phyloP scores from a whole-genome alignment of 2,797 vertebrate genomes.

The Propithecus deckenii region DNA sequence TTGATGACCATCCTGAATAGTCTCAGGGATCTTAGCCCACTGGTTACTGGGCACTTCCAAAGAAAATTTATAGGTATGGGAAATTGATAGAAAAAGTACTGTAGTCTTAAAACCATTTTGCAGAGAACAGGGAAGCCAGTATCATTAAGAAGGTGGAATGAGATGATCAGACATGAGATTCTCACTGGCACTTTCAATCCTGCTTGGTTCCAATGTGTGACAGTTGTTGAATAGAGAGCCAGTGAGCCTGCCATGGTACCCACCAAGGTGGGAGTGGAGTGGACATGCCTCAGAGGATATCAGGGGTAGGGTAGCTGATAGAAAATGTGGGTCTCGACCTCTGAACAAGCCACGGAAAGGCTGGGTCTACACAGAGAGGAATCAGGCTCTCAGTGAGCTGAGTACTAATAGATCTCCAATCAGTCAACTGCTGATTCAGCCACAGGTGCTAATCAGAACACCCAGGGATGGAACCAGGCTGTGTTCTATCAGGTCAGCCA shows the following conservation, averaged over 20 bases:
- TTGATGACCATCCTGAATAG: background rate
- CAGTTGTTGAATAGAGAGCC: background rate
- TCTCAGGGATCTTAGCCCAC: background rate
- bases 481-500: fast-evolving
- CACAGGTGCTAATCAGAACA: background rate
- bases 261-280: background rate
- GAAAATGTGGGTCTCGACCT: background rate
- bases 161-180: background rate
- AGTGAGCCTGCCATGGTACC: no score
- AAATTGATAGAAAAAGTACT: background rate
- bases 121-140: background rate
- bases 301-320: background rate
- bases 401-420: background rate
- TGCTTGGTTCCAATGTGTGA: background rate
- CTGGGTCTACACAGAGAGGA: background rate
- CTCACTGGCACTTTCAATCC: background rate
- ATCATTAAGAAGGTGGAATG: background rate
- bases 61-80: background rate
- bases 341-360: background rate
- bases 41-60: background rate
- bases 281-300: background rate
- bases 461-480: background rate
- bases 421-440: background rate
- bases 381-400: background rate
- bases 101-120: background rate